Base-by-base conservation (phyloP, 2,113 vertebrate species). In the Sterrhoptilus dennistouni region DNA sequence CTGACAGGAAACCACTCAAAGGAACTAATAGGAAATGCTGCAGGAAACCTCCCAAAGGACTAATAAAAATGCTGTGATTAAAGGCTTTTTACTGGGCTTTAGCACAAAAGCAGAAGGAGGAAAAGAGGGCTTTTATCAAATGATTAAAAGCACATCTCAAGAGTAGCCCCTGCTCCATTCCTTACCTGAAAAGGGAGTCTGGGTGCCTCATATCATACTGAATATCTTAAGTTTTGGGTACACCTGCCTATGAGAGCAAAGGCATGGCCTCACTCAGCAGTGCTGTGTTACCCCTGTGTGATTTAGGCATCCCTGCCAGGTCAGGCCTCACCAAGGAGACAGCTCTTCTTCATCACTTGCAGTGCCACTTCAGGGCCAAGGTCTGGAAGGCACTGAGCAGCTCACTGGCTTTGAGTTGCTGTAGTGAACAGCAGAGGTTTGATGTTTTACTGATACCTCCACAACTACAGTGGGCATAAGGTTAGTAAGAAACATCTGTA, bases 41-140 rank as follows among this genome's bases (percentile, higher is more conserved):
- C 0, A 21, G 56, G 45, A 89, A 94, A 70, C 66, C 57, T 87
- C 92, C 45, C 61, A 44, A 61, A 76, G 57, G 54, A 53, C 80
- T 86, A 80, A 71, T 83, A 83, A 65, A 93, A 91, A 81, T 65
- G 20, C 38, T 75, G 69, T 52, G 78, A 93, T 93, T 93, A 90
- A 95, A 79, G 90, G 56, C 12, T n/a, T 44, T 94, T 91, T 54
- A 78, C 50, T 42, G 44, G 56, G 60, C 9, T 66, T 89, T 60
- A 78, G 84, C 60, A 79, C 2, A 2, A 54, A 91, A 84, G 54
- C 1, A 0, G 29, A 79, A 79, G 11, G 14, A 74, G 12, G 33
- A 83, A 81, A 83, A 75, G 14, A 38, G 5, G 5, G 3, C 5
- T 60, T 84, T 21, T 47, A 56, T 49, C 52, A 89, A 94, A 69